Conservation (phyloP, 2,888 invertebrate genomes). For the Diloba caeruleocephala region DNA sequence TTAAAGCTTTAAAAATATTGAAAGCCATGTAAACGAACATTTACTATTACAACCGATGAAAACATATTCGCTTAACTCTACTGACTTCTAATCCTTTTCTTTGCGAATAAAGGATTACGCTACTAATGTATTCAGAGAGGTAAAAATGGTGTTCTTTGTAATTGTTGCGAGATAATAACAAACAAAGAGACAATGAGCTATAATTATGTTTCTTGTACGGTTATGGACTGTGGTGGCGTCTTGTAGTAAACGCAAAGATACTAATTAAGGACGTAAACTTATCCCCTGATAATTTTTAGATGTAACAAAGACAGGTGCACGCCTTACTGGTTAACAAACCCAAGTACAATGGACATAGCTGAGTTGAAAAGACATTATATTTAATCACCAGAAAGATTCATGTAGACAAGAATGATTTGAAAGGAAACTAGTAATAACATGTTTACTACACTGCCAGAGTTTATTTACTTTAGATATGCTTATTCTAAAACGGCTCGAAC, state of each 20-base stretch:
- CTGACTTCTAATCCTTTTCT: slow-evolving; percentile 65
- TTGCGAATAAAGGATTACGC: slow-evolving; percentile 64
- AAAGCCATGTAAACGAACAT: slow-evolving; percentile 27
- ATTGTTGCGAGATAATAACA: slow-evolving; percentile 63
- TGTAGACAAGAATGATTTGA: slow-evolving; percentile 10
- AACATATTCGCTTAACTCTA: slow-evolving; percentile 27
- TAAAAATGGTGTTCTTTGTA: slow-evolving; percentile 37
- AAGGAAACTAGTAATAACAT: slow-evolving; percentile 8
- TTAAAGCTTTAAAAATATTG: slow-evolving; percentile 20
- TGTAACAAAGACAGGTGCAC: slow-evolving; percentile 48
- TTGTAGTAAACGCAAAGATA: slow-evolving; percentile 63
- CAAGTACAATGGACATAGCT: slow-evolving; percentile 10
- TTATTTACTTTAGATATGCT: background rate
- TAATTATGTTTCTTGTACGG: slow-evolving; percentile 65
- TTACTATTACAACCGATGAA: slow-evolving; percentile 34
- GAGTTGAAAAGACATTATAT: slow-evolving; percentile 11
- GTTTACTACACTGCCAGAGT: background rate
- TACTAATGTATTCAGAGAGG: slow-evolving; percentile 62
- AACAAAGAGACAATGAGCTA: slow-evolving; percentile 71
- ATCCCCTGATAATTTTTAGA: slow-evolving; percentile 54
- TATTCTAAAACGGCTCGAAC: background rate
- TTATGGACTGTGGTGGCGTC: slow-evolving; percentile 58
- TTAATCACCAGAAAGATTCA: background rate
- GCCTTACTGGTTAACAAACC: slow-evolving; percentile 33
- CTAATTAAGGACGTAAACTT: slow-evolving; percentile 61